These are phyloP conservation scores for Halisarca cf. caerulea DNA, from an alignment of 37 sponge, comb jelly and placozoan species.

Conservation along the genomic window DNA sequence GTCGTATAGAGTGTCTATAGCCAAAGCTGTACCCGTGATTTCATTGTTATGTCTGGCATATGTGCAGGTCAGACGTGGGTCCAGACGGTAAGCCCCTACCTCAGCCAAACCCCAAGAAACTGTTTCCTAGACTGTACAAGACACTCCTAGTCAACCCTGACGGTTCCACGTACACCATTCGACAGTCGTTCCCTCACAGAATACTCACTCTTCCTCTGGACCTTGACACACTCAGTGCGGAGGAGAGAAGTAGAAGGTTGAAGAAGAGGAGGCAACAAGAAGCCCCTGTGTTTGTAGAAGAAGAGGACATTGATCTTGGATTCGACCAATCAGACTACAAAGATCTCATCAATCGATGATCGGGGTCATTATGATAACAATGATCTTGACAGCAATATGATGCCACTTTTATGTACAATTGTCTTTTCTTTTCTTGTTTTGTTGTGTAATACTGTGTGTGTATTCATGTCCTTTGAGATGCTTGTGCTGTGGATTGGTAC, in stretches of 20 bases:
- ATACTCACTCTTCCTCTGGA: constrained; percentile 73
- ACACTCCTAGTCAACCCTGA: constrained; percentile 71
- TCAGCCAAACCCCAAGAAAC: constrained; percentile 46
- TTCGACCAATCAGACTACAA: constrained; percentile 65
- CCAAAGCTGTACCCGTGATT: too few relatives aligned
- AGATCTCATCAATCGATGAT: constrained; percentile 38
- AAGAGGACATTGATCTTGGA: constrained; percentile 44
- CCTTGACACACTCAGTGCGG: constrained; percentile 45
- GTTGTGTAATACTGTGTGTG: too few relatives aligned
- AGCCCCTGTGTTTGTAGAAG: constrained; percentile 46
- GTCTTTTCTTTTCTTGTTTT: too few relatives aligned
- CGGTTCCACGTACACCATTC: constrained; percentile 73
- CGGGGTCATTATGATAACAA: too few relatives aligned
- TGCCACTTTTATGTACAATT: too few relatives aligned
- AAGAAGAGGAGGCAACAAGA: constrained; percentile 1
- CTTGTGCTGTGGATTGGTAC: too few relatives aligned
- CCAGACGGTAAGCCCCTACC: constrained; percentile 80
- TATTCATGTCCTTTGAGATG: too few relatives aligned
- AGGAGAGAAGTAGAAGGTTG: constrained; percentile 41
- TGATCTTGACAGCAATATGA: too few relatives aligned
- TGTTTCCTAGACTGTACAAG: constrained; percentile 67
- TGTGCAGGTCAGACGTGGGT: constrained; percentile 40
- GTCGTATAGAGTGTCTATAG: too few relatives aligned
- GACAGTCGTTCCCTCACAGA: constrained; percentile 42
- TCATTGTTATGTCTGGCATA: too few relatives aligned